Evolutionary conservation across 2,113 vertebrate species (phyloP).

Genomic region (Hypomesus transpacificus): DNA sequence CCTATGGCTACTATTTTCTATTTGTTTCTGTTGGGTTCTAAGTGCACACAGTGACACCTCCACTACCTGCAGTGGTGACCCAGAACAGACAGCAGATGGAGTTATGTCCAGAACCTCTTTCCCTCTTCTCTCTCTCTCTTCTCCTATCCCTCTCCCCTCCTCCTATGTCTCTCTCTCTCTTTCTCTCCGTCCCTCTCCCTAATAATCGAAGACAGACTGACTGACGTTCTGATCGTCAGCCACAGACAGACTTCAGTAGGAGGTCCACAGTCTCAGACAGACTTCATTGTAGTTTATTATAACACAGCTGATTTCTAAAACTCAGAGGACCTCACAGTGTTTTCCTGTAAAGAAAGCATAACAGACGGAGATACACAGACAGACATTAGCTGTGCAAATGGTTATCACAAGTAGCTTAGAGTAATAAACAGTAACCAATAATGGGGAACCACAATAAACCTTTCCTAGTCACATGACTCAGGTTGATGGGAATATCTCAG

Average conservation of each 20-base stretch:
- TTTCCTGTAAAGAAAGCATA: constrained; percentile 21
- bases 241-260: not conserved
- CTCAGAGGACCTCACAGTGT: constrained; percentile 8
- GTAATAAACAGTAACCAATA: constrained; percentile 29
- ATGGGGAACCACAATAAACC: constrained; percentile 8
- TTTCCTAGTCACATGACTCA: too few species aligned
- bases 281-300: constrained; percentile 17
- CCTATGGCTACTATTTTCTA: too few species aligned
- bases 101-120: not conserved
- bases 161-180: not conserved
- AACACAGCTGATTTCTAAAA: constrained; percentile 10
- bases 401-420: constrained; percentile 41
- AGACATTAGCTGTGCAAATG: constrained; percentile 26
- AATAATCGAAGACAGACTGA: too few species aligned
- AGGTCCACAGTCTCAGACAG: not conserved
- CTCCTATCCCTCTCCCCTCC: not conserved
- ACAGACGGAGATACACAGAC: constrained; percentile 24
- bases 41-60: not conserved
- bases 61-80: not conserved
- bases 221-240: too few species aligned
- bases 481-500: too few species aligned
- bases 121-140: not conserved
- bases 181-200: not conserved
- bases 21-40: not conserved
- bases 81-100: constrained; percentile 1